Base-by-base conservation (phyloP, 2,797 vertebrate species). In the Cryptoprocta ferox region DNA sequence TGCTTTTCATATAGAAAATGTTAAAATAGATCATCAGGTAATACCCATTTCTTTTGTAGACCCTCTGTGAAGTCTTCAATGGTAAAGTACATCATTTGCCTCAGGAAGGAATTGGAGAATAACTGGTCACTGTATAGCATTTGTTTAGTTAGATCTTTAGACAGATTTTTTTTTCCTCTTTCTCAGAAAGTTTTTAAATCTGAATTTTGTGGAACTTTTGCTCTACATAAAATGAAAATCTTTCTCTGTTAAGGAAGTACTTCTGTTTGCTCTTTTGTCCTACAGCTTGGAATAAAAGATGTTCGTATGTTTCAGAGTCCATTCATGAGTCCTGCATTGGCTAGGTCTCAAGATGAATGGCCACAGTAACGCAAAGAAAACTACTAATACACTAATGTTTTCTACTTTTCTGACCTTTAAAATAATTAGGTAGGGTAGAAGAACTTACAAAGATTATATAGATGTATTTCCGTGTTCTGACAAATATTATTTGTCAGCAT, bases 301-400 rank as follows among this genome's bases (percentile, higher is more conserved):
- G 7, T 65, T 98, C 28, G 65, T n/a, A 94, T 97, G 35, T 91
- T 98, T 92, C 86, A 93, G 89, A 98, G 96, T 87, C 92, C 66
- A 9, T 97, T 97, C 61, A 95, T 92, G 26, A 97, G 24, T 96
- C 53, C 66, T 97, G 15, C 91, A 30, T 50, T 97, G 89, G 79
- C 84, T 96, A 90, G 48, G n/a, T 98, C 97, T 96, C 80, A 96
- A 76, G 32, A 87, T 95, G 90, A 98, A 97, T 96, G 97, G 66
- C 53, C n/a, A 53, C 45, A 92, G 39, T 96, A 97, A 96, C 32
- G 42, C 75, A 82, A 9, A 59, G 56, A 59, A 18, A 96, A 73
- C 66, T 79, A n/a, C 79, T 91, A 70, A 89, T 28, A 14, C 97
- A 89, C 42, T 95, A 59, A 59, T 59, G 39, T 94, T 65, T 95